A percentile compares a stretch with the other conserved stretches of the same genome.
Conservation (phyloP, 2,888 invertebrate genomes). For the Epirrhoe tristata region DNA sequence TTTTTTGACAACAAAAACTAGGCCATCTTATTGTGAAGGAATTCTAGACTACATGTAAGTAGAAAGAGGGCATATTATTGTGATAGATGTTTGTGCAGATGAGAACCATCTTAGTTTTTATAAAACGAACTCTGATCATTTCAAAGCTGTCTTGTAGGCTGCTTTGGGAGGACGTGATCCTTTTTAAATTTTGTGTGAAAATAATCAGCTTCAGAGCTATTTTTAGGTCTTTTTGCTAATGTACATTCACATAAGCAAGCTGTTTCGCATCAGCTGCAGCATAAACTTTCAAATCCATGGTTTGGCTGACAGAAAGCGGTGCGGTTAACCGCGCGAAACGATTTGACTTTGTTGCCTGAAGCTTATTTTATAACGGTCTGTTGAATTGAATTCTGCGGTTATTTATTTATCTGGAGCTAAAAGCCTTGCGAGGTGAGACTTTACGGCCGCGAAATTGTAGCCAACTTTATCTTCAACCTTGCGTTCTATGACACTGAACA, state of each 20-base stretch:
- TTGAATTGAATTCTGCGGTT: slow-evolving; percentile 85
- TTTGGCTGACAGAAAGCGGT: slow-evolving; percentile 76
- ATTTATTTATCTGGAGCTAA: slow-evolving; percentile 79
- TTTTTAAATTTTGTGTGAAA: too few species aligned
- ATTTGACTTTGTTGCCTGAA: slow-evolving; percentile 80
- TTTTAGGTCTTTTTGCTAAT: too few species aligned
- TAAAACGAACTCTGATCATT: too few species aligned
- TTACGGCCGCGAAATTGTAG: background rate
- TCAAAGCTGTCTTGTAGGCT: too few species aligned
- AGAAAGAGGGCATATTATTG: too few species aligned
- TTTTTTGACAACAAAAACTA: too few species aligned
- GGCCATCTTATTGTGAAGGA: too few species aligned
- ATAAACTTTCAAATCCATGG: slow-evolving; percentile 79
- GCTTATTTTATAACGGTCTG: slow-evolving; percentile 84
- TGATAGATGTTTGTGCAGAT: too few species aligned
- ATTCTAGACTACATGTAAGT: too few species aligned
- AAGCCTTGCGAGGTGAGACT: slow-evolving; percentile 45
- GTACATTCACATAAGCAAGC: slow-evolving; percentile 5
- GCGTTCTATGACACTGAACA: background rate
- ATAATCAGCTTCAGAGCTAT: too few species aligned
- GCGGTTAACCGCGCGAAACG: slow-evolving; percentile 83
- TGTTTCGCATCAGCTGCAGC: slow-evolving; percentile 51
- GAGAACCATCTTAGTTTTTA: too few species aligned
- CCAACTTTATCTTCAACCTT: background rate
- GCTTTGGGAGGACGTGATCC: too few species aligned